Conservation (phyloP, 2,888 invertebrate species). For the Disparrhopalites patrizii region DNA sequence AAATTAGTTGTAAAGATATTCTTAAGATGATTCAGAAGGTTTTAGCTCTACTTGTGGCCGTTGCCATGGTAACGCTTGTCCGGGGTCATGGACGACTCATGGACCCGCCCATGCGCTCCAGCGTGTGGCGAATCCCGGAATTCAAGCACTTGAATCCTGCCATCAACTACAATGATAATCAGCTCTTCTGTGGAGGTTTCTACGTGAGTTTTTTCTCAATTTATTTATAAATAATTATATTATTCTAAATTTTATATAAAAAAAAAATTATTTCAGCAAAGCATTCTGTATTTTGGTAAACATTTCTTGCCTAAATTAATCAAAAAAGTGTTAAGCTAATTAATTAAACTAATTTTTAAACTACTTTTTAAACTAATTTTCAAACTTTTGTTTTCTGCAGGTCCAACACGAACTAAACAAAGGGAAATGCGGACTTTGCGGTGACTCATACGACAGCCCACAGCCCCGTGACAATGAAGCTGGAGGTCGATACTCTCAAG, state of each 20-base stretch:
- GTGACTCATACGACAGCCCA: slow-evolving; percentile 71
- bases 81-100: slow-evolving; percentile 34
- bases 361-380: neutral
- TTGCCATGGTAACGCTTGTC: slow-evolving; percentile 9
- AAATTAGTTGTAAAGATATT: no score
- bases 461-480: slow-evolving; percentile 67
- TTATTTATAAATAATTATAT: no score
- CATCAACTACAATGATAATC: slow-evolving; percentile 36
- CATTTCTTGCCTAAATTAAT: neutral
- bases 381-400: neutral
- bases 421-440: slow-evolving; percentile 85
- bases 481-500: slow-evolving; percentile 78
- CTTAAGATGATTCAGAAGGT: slow-evolving; percentile 3
- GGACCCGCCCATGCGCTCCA: slow-evolving; percentile 31
- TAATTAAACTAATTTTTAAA: neutral
- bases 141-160: slow-evolving; percentile 30
- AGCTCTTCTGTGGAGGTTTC: slow-evolving; percentile 35
- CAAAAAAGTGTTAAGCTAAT: neutral
- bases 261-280: neutral
- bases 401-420: slow-evolving; percentile 41
- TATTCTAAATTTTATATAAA: neutral
- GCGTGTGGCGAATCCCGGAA: slow-evolving; percentile 35
- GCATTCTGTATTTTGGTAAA: neutral
- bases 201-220: slow-evolving; percentile 10
- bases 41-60: slow-evolving; percentile 1